phyloP scores from a whole-genome alignment of 1,140 invertebrate species.

The Ladona fulva region DNA sequence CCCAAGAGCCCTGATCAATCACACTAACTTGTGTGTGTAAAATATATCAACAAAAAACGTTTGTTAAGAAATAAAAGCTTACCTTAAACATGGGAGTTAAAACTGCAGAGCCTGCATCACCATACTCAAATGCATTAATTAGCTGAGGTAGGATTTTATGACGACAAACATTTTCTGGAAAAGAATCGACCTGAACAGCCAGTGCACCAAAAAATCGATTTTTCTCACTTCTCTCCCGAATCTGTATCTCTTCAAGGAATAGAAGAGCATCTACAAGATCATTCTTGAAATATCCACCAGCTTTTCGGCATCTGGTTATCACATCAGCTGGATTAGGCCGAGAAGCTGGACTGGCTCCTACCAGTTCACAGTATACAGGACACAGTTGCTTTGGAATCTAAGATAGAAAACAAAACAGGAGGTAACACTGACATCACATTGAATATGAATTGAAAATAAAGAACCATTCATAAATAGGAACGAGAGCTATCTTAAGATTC shows the following conservation, averaged over 20 bases:
- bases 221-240: constrained; percentile 79
- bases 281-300: constrained; percentile 92
- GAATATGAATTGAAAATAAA: neutral
- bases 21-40: no score
- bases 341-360: constrained; percentile 68
- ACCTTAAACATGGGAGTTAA: constrained; percentile 79
- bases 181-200: constrained; percentile 76
- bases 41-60: no score
- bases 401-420: constrained; percentile 29
- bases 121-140: constrained; percentile 89
- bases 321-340: constrained; percentile 88
- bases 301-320: constrained; percentile 74
- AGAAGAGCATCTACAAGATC: constrained; percentile 89
- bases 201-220: constrained; percentile 82
- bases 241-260: constrained; percentile 97
- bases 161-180: constrained; percentile 83
- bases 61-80: no score
- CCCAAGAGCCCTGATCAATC: no score
- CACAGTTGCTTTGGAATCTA: constrained; percentile 78
- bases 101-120: constrained; percentile 82
- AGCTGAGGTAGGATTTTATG: constrained; percentile 93
- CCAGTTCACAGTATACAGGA: constrained; percentile 75
- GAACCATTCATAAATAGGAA: neutral
- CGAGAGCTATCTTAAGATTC: no score
- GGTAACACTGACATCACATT: no score